Evolutionary conservation across 35 echinoderm and acorn worm genomes (phyloP), one percentile per base, ranked within the genome.

Genomic region (Heliocidaris erythrogramma): DNA sequence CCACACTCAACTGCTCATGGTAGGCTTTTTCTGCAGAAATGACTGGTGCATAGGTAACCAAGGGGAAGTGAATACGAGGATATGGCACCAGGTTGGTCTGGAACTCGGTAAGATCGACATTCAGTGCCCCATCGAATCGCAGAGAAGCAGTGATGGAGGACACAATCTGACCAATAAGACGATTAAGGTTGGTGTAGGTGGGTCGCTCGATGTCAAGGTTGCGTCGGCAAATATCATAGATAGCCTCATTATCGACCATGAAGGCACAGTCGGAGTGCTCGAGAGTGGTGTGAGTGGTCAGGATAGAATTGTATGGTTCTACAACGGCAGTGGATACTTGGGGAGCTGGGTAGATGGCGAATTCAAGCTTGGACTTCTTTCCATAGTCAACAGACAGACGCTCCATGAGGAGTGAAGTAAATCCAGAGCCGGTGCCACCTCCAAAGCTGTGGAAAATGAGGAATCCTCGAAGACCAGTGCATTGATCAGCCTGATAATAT

Each of bases 21-120:
- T 99, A 99, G 16, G 98, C 98, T 84, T 99, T 99, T 90, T 99
- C 98, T 78, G 98, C 98, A 90, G 98, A 99, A 92, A 99, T 99
- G 69, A 99, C 96, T 13, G 98, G 98, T 85, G 98, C 98, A 93
- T 99, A 99, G 30, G 98, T 99, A 30, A 96, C 98, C 86, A 99
- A 47, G 27, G 96, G 96, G 93, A 97, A 97, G 52, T 98, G 97
- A 59, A 98, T 98, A 61, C 97, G 97, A 42, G 97, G 97, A 52
- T 98, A 98, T 14, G 97, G 97, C 47, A 98, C 97, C 92, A 98
- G 94, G 65, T 98, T 98, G 92, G 97, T 98, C 94, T 98, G 97
- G 92, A 98, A 98, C 86, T 98, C 97, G 7, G 97, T 97, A 49
- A 98, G 94, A 86, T 98, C 97, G 8, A 98, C 97, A 95, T 98